These are phyloP conservation scores for Mechanitis messenoides DNA, from an alignment of 2,888 invertebrate species.

Conservation along the genomic window DNA sequence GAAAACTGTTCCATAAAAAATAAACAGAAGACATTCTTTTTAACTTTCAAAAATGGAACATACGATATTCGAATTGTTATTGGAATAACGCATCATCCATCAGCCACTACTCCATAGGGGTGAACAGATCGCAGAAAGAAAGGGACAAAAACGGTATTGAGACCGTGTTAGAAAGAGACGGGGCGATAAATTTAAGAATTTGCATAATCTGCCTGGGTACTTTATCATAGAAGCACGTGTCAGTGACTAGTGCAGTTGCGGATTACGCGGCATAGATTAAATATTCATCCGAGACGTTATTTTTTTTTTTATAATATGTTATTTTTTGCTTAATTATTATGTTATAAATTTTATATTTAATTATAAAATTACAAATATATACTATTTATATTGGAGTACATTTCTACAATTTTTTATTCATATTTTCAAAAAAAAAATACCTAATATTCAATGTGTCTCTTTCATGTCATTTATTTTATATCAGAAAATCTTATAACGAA, in stretches of 20 bases:
- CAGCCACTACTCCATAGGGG: conserved; percentile 67
- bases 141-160: conserved; percentile 40
- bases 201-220: conserved; percentile 75
- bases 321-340: background rate
- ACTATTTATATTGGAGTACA: too few species aligned
- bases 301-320: background rate
- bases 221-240: conserved; percentile 77
- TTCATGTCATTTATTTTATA: too few species aligned
- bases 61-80: conserved; percentile 74
- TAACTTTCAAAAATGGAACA: conserved; percentile 66
- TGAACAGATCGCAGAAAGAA: conserved; percentile 51
- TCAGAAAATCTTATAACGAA: too few species aligned
- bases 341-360: too few species aligned
- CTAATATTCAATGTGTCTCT: too few species aligned
- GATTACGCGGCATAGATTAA: conserved; percentile 68
- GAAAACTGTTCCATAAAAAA: conserved; percentile 5
- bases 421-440: too few species aligned
- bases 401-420: too few species aligned
- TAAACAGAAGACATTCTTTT: conserved; percentile 37
- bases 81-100: conserved; percentile 77
- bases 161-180: conserved; percentile 45
- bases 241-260: conserved; percentile 74
- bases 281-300: conserved; percentile 40
- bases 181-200: conserved; percentile 67
- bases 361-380: too few species aligned